Evolutionary conservation across 2,888 invertebrate species (phyloP), one percentile per base, ranked within the genome.

Genomic region (Eupithecia exiguata): DNA sequence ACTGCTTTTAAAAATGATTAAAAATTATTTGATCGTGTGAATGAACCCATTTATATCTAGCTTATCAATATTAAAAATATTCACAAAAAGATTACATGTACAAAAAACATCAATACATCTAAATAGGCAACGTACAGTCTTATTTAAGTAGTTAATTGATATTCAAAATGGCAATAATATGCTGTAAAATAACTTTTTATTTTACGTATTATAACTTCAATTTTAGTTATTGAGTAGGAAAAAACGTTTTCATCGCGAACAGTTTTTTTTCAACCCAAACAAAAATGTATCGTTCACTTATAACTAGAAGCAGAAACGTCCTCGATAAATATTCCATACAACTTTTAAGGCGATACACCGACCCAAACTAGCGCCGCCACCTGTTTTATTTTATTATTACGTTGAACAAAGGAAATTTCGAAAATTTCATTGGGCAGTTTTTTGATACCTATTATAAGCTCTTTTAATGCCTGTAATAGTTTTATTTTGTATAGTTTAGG

Each of bases 41-140:
- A 61, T 16, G 43, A 69, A 30, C 21, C 58, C 1, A 14, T 14
- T 58, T 25, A 49, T 35, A 46, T 38, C 62, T 68, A 74, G 14
- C 30, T 36, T 65, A 71, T 36, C 3, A 63, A 30, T 38, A 38
- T 63, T 61, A 38, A 73, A 78, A 25, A 16, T 77, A 72, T 69
- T 72, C 72, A 79, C 63, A 78, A 49, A 77, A 72, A 46, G 43
- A 67, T 74, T 77, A 78, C 77, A n/a, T 0, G 0, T 18, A 63
- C 30, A 63, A 63, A 21, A 25, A 80, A 79, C 79, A 77, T 72
- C 74, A 78, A 81, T 75, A 72, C 78, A 78, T 82, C 80, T 80
- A 81, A 82, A 79, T 79, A 86, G 85, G 85, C 86, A 86, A 83
- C 79, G 68, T 77, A 81, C 85, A 85, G 85, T 85, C 85, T 85